Percentiles rank a stretch among this genome's conserved stretches.
These are phyloP conservation scores for Ptyas mucosa DNA, from an alignment of 2,113 vertebrate genomes.

Conservation along the genomic window DNA sequence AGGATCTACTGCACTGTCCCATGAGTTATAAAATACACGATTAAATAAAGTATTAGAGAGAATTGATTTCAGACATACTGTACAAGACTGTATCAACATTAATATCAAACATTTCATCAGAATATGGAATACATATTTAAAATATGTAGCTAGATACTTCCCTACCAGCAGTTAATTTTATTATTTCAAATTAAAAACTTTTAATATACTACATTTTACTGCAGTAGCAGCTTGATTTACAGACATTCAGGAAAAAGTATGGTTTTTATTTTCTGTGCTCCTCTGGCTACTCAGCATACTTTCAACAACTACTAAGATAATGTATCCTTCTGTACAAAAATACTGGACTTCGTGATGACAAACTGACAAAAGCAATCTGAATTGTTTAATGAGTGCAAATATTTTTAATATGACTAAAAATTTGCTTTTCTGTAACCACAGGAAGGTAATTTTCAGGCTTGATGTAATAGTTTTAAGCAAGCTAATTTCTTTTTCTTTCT, in stretches of 20 bases:
- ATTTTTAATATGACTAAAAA: not conserved
- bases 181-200: not conserved
- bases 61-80: not conserved
- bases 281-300: not conserved
- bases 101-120: not conserved
- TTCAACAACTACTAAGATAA: not conserved
- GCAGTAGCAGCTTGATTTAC: not conserved
- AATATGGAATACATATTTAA: not conserved
- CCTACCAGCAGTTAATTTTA: not conserved
- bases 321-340: not conserved
- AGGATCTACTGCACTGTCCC: not conserved
- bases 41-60: not conserved
- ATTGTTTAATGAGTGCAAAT: not conserved
- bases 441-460: not conserved
- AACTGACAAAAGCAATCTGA: not conserved
- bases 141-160: not conserved
- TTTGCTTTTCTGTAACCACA: not conserved
- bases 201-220: not conserved
- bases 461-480: not conserved
- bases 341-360: not conserved
- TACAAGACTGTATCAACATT: not conserved
- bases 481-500: not conserved
- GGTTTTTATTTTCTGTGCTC: not conserved
- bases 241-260: not conserved
- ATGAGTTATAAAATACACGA: not conserved